Conservation (phyloP, 2,113 vertebrate species). For the Xyliphius kryptos region DNA sequence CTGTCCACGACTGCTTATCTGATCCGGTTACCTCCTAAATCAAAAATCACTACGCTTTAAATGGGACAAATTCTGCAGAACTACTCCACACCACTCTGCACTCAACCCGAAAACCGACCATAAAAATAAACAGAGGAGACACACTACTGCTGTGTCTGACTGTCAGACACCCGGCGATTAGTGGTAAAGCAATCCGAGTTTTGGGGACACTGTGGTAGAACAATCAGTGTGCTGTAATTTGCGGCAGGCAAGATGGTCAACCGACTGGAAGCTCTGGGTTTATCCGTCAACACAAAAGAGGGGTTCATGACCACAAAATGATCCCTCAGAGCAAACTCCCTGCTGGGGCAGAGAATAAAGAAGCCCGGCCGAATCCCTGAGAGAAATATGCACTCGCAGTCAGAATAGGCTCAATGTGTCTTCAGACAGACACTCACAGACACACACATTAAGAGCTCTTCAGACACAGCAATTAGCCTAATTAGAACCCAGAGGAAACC, state of each 20-base stretch:
- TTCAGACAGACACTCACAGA: too few species aligned
- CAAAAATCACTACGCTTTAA: too few species aligned
- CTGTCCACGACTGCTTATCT: too few species aligned
- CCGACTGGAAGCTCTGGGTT: conserved; percentile 38
- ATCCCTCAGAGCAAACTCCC: neutral
- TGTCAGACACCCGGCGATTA: conserved; percentile 55
- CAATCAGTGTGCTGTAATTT: conserved; percentile 53
- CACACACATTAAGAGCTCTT: too few species aligned
- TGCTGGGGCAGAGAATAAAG: neutral
- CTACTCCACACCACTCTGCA: neutral
- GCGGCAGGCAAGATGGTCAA: conserved; percentile 39
- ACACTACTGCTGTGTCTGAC: conserved; percentile 52
- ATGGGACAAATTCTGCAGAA: neutral
- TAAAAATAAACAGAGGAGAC: conserved; percentile 48
- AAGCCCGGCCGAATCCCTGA: too few species aligned
- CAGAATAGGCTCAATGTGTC: too few species aligned
- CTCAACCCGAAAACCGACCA: neutral
- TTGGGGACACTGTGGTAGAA: conserved; percentile 55
- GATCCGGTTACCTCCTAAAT: too few species aligned
- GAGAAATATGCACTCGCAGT: too few species aligned
- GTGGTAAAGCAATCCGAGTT: conserved; percentile 57
- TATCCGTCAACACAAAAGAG: conserved; percentile 16
- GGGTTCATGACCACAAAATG: conserved; percentile 21
- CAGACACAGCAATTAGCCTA: too few species aligned
- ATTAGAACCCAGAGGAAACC: too few species aligned